Conservation (phyloP, 2,113 vertebrate species). For the Phaethon lepturus region DNA sequence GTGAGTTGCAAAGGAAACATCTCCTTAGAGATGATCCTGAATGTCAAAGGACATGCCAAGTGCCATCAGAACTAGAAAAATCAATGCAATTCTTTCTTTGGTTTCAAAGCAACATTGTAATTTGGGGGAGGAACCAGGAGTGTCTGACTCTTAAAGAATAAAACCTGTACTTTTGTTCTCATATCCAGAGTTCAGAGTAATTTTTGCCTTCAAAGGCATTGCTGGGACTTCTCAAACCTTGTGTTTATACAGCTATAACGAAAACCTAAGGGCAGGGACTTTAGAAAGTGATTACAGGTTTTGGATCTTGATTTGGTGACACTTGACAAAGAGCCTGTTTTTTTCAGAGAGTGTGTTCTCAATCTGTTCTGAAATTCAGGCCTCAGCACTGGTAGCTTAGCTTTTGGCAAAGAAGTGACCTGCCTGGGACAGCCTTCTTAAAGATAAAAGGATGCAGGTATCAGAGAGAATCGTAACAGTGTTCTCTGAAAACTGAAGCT, state of each 20-base stretch:
- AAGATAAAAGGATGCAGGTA: neutral
- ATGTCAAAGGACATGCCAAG: neutral
- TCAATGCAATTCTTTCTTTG: neutral
- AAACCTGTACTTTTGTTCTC: neutral
- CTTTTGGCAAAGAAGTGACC: conserved; percentile 6
- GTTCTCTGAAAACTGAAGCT: neutral
- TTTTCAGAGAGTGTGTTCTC: neutral
- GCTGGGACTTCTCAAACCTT: neutral
- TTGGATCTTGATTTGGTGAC: neutral
- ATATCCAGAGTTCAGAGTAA: neutral
- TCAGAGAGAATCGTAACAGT: neutral
- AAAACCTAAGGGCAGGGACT: neutral
- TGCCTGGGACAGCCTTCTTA: neutral
- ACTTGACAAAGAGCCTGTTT: neutral
- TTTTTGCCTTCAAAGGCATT: neutral
- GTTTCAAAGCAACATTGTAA: neutral
- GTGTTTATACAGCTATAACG: neutral
- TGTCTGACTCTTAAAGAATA: neutral
- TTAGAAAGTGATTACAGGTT: neutral
- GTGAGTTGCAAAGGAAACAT: neutral
- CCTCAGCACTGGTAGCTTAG: neutral
- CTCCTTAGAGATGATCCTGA: conserved; percentile 40
- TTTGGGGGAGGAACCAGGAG: neutral
- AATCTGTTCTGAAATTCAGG: neutral
- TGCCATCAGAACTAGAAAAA: conserved; percentile 9